Conservation (phyloP, 2,113 vertebrate genomes). For the Aegotheles bennettii region DNA sequence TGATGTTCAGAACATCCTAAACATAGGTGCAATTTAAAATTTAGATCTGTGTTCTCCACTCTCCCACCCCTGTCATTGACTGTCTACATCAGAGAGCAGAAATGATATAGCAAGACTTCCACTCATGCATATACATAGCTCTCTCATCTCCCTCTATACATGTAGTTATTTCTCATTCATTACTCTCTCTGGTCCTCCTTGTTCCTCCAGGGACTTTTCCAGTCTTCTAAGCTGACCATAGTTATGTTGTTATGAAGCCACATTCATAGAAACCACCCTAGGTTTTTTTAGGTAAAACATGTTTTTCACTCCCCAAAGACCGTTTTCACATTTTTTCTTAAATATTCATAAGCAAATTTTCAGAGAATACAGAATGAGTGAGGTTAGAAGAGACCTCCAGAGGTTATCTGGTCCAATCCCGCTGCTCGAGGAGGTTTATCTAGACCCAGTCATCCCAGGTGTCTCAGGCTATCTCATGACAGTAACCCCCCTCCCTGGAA, state of each 20-base stretch:
- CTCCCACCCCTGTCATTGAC: not conserved
- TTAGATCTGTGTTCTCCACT: not conserved
- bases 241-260: not conserved
- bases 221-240: not conserved
- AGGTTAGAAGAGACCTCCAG: not conserved
- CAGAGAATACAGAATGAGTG: not conserved
- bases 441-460: not conserved
- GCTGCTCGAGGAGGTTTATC: not conserved
- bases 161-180: not conserved
- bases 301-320: not conserved
- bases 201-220: not conserved
- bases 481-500: too few species aligned
- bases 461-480: too few species aligned
- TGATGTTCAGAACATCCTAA: not conserved
- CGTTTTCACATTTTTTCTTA: not conserved
- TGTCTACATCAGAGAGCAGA: not conserved
- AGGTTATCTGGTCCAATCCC: not conserved
- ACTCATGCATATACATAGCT: not conserved
- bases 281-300: not conserved
- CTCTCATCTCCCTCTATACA: rapidly evolving
- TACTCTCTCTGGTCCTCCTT: not conserved
- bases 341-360: not conserved
- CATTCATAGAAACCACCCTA: not conserved
- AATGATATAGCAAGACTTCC: not conserved
- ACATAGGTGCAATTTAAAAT: not conserved